A percentile compares a stretch with the other conserved stretches of the same genome.
phyloP scores from a whole-genome alignment of 2,113 vertebrate genomes.

The Hypocryptadius cinnamomeus region DNA sequence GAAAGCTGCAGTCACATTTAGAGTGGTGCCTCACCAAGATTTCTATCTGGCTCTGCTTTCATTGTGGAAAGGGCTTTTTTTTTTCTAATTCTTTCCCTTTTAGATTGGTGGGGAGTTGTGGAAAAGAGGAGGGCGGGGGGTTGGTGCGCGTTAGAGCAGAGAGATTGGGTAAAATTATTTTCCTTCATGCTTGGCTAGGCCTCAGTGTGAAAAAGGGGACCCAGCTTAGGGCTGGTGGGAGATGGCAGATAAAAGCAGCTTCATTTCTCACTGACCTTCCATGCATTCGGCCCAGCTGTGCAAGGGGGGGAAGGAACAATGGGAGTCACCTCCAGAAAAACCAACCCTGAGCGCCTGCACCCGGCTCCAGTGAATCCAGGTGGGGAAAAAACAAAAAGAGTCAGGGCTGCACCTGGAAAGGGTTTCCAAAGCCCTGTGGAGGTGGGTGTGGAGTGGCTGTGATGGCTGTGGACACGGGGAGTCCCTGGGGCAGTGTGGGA shows the following conservation, averaged over 20 bases:
- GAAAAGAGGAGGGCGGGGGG: background rate
- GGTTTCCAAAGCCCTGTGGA: background rate
- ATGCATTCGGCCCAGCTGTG: background rate
- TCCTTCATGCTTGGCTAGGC: conserved; percentile 76
- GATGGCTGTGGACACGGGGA: background rate
- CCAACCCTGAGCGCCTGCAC: background rate
- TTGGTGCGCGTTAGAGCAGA: conserved; percentile 70
- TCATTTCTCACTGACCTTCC: conserved; percentile 76
- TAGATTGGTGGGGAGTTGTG: conserved; percentile 1
- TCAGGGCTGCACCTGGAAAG: background rate
- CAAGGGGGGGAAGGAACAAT: conserved; percentile 55
- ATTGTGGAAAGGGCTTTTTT: conserved; percentile 3
- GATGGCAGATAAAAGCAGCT: conserved; percentile 76
- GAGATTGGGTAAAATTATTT: conserved; percentile 80
- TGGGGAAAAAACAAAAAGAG: conserved; percentile 35
- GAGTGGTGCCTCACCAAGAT: conserved; percentile 34
- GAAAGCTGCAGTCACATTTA: conserved; percentile 7
- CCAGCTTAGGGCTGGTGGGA: conserved; percentile 72
- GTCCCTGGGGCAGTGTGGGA: background rate
- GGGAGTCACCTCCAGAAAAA: conserved; percentile 41
- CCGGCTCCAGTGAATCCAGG: background rate
- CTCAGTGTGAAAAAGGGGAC: conserved; percentile 65
- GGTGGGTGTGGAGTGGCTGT: background rate
- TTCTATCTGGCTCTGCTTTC: conserved; percentile 36
- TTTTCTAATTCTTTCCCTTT: conserved; percentile 18